Evolutionary conservation across 2,888 invertebrate species (phyloP).

Genomic region (Arrhopalites spinosus): DNA sequence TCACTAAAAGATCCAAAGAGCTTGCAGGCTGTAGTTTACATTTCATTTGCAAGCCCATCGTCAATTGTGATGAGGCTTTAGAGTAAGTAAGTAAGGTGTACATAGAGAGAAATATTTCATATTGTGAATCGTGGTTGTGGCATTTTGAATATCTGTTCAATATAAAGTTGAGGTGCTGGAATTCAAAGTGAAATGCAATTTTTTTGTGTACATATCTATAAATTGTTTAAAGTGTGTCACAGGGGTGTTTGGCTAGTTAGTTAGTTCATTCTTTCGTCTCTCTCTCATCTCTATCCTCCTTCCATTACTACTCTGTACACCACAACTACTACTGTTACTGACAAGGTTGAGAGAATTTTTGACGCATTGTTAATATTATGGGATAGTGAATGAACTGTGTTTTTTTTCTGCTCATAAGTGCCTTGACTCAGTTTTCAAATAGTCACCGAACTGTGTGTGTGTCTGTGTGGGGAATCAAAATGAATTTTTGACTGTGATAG

Average conservation of each 20-base stretch:
- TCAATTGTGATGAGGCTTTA: not conserved
- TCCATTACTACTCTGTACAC: not conserved
- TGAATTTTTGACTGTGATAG: too few relatives aligned
- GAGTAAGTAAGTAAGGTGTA: slow-evolving; percentile 1
- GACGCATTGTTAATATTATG: slow-evolving; percentile 1
- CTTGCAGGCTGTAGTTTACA: slow-evolving; percentile 18
- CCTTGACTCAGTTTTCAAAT: slow-evolving; percentile 18
- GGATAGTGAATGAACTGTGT: not conserved
- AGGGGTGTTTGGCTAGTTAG: slow-evolving; percentile 27
- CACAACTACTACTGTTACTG: not conserved
- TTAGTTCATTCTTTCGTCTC: not conserved
- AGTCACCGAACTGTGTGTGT: slow-evolving; percentile 15
- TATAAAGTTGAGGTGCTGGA: too few relatives aligned
- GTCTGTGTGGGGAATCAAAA: not conserved
- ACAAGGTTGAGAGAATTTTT: slow-evolving; percentile 18
- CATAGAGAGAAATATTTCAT: too few relatives aligned
- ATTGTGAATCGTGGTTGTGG: not conserved
- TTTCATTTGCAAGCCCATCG: slow-evolving; percentile 31
- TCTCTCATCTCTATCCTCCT: slow-evolving; percentile 22
- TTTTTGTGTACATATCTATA: slow-evolving; percentile 1
- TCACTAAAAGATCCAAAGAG: slow-evolving; percentile 13
- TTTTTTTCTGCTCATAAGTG: slow-evolving; percentile 1
- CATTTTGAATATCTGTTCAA: too few relatives aligned
- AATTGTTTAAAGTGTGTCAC: slow-evolving; percentile 32
- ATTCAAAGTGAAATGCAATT: slow-evolving; percentile 14